Base-by-base conservation (phyloP, 2,888 invertebrate species). In the Volucella zonaria region DNA sequence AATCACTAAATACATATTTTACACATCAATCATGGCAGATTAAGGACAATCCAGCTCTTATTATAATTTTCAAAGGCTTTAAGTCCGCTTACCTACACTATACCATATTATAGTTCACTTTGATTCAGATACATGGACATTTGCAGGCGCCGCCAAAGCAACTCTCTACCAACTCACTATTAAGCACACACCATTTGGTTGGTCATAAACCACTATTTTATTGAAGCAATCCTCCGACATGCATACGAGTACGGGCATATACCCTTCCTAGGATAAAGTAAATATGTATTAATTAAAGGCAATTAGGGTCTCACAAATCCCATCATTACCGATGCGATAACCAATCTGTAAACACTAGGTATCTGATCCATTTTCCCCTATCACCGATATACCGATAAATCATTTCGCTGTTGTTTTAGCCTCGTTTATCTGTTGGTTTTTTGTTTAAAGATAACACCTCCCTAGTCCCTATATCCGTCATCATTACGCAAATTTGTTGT, bases 261-360 rank as follows among this genome's bases (percentile, higher is more conserved):
- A 82, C 74, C 82, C 77, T 78, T 40, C 49, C 45, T 58, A 18
- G 67, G 49, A 62, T 73, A 58, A 68, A 73, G 64, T 82, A 82
- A 82, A 82, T 73, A 31, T 31, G 31, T 31, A 82, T 82, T 82
- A 82, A 82, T 82, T 78, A 82, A 78, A 77, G 74, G 82, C 82
- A 82, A 82, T 82, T 82, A 82, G 67, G 82, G 77, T 78, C 67
- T 82, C 78, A 78, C 82, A 82, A 82, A 82, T 78, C 78, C 71
- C 61, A 67, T 82, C 73, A 82, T 82, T 82, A 74, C 73, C 51
- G 68, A 43, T 18, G 73, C 56, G 78, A 82, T 82, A 82, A 74
- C 73, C 45, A 67, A 62, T 82, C 77, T 38, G 78, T 56, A 73
- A 77, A 82, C 77, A 73, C 43, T 64, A 42, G 2, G 23, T n/a